These are phyloP conservation scores for Platanista minor DNA, from an alignment of 2,113 vertebrate species.

Conservation along the genomic window DNA sequence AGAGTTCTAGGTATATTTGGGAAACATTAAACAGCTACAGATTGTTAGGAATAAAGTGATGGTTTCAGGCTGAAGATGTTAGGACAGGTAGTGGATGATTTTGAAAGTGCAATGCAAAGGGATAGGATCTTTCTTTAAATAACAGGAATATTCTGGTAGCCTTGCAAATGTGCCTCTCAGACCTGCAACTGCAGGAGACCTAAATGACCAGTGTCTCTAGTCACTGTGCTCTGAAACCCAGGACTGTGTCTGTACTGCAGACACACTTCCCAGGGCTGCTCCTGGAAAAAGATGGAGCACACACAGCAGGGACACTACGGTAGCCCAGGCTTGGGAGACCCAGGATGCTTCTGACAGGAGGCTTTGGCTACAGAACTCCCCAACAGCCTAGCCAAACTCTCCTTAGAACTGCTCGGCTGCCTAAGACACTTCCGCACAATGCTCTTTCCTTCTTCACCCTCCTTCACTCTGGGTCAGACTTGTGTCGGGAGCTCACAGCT, in stretches of 20 bases:
- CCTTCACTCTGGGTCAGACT: neutral
- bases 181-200: neutral
- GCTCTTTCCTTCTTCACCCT: neutral
- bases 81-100: neutral
- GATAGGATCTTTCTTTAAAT: neutral
- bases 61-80: neutral
- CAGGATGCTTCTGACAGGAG: neutral
- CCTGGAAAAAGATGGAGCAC: neutral
- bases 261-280: neutral
- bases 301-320: neutral
- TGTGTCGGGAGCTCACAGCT: neutral
- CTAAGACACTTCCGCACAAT: neutral
- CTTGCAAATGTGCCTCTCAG: neutral
- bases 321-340: neutral
- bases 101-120: neutral
- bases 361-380: neutral
- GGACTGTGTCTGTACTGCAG: rapidly evolving
- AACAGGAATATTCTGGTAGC: neutral
- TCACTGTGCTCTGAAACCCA: neutral
- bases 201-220: neutral
- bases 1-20: neutral
- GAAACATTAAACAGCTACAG: neutral
- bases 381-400: neutral
- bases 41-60: neutral
- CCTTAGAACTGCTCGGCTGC: neutral